Evolutionary conservation across 2,888 invertebrate species (phyloP), one percentile per base, ranked within the genome.

Genomic region (Clostera curtula): DNA sequence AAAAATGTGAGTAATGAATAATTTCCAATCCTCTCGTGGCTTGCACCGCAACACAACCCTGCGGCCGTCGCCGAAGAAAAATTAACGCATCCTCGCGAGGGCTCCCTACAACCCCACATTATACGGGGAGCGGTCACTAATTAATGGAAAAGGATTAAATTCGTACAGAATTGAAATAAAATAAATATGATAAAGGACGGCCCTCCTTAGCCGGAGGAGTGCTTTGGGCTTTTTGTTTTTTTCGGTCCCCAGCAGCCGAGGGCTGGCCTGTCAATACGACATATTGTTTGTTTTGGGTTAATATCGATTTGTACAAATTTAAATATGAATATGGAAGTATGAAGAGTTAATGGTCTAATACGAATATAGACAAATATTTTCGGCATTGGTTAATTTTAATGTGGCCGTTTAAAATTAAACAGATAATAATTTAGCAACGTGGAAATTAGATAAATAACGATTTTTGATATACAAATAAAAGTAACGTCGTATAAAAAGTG

Each of bases 111-210:
- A 57, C 66, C 71, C 74, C 72, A 63, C 71, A 72, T 75, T 70
- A 70, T 49, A 48, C 49, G 42, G 49, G 62, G 65, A 64, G 65
- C 74, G 75, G 76, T 73, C 82, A 82, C 82, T 82, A 83, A 83
- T 82, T 82, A 83, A 83, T 83, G 82, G 79, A 80, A 82, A 80
- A 80, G 82, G 82, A 82, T 83, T 83, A 82, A 82, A 80, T 80
- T 80, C 72, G 77, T 69, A 65, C 69, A 54, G 75, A 79, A 82
- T 80, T 75, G 79, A 82, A 83, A 82, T 82, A 82, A 82, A 83
- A 83, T 83, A 83, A 82, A 82, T 82, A 82, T 82, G 82, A 80
- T 76, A 71, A 77, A 71, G 76, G 68, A 60, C 23, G 23, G 23
- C 52, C 52, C 66, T 66, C 59, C 69, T 72, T 70, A 60, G 67